These are phyloP conservation scores for Asobara japonica DNA, from an alignment of 1,140 invertebrate species.

Conservation along the genomic window DNA sequence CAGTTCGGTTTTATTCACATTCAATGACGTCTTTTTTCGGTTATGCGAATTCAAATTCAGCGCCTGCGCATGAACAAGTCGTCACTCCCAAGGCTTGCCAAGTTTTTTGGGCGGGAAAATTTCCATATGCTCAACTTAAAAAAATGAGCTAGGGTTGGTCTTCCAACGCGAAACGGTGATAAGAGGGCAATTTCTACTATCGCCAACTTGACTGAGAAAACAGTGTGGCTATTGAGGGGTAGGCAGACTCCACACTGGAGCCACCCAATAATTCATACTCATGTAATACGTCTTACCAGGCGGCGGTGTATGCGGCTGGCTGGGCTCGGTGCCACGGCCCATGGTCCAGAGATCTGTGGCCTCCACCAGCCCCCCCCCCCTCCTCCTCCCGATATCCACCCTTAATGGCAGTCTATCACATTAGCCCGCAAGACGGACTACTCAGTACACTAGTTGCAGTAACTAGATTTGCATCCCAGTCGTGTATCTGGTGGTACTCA, in stretches of 20 bases:
- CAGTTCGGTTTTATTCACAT: too few species aligned
- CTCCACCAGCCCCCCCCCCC: slow-evolving; percentile 35
- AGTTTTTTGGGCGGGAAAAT: too few species aligned
- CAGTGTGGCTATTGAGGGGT: neutral
- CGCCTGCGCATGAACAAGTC: too few species aligned
- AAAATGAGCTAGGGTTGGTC: too few species aligned
- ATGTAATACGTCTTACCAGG: slow-evolving; percentile 61
- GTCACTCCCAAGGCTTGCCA: too few species aligned
- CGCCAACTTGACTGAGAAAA: neutral
- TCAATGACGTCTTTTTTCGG: too few species aligned
- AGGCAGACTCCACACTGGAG: slow-evolving; percentile 43
- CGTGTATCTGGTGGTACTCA: slow-evolving; percentile 38
- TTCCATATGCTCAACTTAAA: too few species aligned
- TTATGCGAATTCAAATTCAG: too few species aligned
- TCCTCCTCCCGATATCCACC: slow-evolving; percentile 45
- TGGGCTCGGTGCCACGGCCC: neutral
- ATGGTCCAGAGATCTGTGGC: slow-evolving; percentile 12
- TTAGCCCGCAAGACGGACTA: slow-evolving; percentile 49
- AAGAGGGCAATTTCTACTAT: neutral
- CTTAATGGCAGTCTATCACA: slow-evolving; percentile 57
- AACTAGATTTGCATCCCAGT: slow-evolving; percentile 46
- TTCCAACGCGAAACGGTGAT: neutral
- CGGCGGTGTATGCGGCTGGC: slow-evolving; percentile 11
- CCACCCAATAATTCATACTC: slow-evolving; percentile 58
- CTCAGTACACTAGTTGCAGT: slow-evolving; percentile 39